phyloP scores from a whole-genome alignment of 2,888 invertebrate genomes.

The Dorcus parallelipipedus region DNA sequence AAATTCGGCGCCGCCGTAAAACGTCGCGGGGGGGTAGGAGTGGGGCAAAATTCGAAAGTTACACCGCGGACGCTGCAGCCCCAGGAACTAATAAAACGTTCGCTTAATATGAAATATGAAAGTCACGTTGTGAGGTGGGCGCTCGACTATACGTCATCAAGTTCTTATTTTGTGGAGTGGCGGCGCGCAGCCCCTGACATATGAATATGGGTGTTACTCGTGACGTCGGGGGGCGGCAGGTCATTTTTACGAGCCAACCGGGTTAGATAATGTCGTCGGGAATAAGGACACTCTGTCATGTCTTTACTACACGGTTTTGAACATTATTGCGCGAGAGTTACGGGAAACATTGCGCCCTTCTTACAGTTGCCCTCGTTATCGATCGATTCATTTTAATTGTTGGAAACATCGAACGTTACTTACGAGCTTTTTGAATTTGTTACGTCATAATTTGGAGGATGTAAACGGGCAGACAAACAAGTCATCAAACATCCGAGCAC shows the following conservation, averaged over 20 bases:
- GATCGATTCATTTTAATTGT: too few species aligned
- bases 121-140: slow-evolving; percentile 35
- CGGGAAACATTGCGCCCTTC: too few species aligned
- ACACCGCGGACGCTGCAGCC: slow-evolving; percentile 8
- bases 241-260: slow-evolving; percentile 34
- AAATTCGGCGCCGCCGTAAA: slow-evolving; percentile 13
- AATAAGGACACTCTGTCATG: slow-evolving; percentile 33
- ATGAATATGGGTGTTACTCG: slow-evolving; percentile 38
- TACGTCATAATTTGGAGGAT: too few species aligned
- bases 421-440: too few species aligned
- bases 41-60: background rate
- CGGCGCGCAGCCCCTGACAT: slow-evolving; percentile 30
- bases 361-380: too few species aligned
- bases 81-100: slow-evolving; percentile 33
- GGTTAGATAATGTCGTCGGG: slow-evolving; percentile 32
- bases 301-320: slow-evolving; percentile 20
- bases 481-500: too few species aligned
- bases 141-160: slow-evolving; percentile 38
- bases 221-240: slow-evolving; percentile 31
- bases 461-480: too few species aligned
- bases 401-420: too few species aligned
- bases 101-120: slow-evolving; percentile 36
- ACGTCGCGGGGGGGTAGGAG: slow-evolving; percentile 11
- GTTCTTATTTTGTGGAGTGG: slow-evolving; percentile 32
- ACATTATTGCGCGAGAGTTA: slow-evolving; percentile 19